phyloP scores from a whole-genome alignment of 2,113 vertebrate species.

The Hydrochoerus hydrochaeris region DNA sequence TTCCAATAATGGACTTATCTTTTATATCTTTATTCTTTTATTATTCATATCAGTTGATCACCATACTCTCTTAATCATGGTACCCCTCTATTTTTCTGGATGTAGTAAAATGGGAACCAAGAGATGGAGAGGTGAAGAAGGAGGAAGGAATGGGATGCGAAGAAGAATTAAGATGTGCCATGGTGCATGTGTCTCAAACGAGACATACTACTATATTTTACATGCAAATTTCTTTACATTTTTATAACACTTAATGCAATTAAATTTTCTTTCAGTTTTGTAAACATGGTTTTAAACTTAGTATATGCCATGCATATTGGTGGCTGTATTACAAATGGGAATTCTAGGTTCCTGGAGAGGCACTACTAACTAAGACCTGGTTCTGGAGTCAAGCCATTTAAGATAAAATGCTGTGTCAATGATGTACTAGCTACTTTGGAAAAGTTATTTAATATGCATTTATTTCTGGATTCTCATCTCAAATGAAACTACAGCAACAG shows the following conservation, averaged over 20 bases:
- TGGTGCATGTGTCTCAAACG: not conserved
- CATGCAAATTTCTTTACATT: not conserved
- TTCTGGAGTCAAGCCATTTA: not conserved
- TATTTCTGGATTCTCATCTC: not conserved
- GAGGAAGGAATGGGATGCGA: too few species aligned
- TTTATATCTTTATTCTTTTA: not conserved
- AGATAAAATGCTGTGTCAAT: not conserved
- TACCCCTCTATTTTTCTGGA: not conserved
- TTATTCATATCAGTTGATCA: not conserved
- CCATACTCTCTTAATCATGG: not conserved
- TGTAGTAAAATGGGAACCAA: not conserved
- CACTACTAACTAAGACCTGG: not conserved
- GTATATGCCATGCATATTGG: not conserved
- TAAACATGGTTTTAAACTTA: not conserved
- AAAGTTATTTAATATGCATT: not conserved
- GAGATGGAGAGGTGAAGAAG: not conserved
- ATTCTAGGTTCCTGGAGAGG: not conserved
- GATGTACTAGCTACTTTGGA: not conserved
- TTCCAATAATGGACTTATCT: not conserved
- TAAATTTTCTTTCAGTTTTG: slow-evolving; percentile 1
- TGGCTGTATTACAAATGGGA: not conserved
- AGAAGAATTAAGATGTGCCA: too few species aligned
- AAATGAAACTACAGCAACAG: not conserved
- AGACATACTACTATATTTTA: not conserved
- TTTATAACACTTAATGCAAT: not conserved